Conservation (phyloP, 2,797 vertebrate species). For the Enteromius argenteus region DNA sequence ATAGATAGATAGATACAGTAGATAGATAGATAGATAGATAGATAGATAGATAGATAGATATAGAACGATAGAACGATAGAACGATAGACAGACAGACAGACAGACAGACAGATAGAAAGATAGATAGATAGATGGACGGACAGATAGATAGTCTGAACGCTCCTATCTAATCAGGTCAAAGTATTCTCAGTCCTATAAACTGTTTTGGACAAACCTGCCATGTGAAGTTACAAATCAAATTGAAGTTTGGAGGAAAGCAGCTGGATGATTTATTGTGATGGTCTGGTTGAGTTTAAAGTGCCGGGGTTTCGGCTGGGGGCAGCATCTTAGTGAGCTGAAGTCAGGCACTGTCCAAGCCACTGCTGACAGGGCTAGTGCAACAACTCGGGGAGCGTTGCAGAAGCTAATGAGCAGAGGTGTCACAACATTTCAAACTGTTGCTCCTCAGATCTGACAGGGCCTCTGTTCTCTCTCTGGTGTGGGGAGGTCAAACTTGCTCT, state of each 20-base stretch:
- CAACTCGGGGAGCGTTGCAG: constrained; percentile 71
- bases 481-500: constrained; percentile 53
- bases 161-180: background rate
- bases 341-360: constrained; percentile 65
- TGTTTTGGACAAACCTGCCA: background rate
- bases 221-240: background rate
- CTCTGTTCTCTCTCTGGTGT: constrained; percentile 46
- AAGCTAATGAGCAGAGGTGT: constrained; percentile 81
- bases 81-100: background rate
- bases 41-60: background rate
- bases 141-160: background rate
- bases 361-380: constrained; percentile 74
- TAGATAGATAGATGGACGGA: background rate
- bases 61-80: background rate
- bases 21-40: background rate
- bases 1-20: fast-evolving
- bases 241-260: background rate
- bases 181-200: background rate
- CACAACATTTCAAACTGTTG: constrained; percentile 77
- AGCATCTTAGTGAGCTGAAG: constrained; percentile 50
- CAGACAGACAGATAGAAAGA: background rate
- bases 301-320: constrained; percentile 15
- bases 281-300: background rate
- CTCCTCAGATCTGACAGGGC: constrained; percentile 52
- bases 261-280: background rate